A percentile compares a stretch with the other conserved stretches of the same genome.
phyloP scores from a whole-genome alignment of 2,888 invertebrate species.

The Fragum fragum region DNA sequence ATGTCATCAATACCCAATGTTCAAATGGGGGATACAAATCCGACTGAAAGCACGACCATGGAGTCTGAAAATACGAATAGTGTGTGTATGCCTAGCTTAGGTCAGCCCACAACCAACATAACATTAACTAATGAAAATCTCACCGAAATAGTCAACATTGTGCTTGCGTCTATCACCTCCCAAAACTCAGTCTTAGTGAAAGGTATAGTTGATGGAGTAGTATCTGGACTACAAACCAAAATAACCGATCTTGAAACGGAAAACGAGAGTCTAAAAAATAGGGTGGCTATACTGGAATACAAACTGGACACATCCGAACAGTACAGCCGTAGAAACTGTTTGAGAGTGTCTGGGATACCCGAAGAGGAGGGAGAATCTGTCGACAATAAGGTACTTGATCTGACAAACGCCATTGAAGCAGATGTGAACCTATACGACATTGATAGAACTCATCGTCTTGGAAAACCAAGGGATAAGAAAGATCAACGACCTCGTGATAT shows the following conservation, averaged over 20 bases:
- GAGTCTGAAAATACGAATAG: not conserved
- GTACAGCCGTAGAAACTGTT: constrained; percentile 5
- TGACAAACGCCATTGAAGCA: constrained; percentile 1
- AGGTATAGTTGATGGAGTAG: constrained; percentile 1
- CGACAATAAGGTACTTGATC: not conserved
- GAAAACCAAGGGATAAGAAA: not conserved
- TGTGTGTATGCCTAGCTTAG: not conserved
- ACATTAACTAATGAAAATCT: not conserved
- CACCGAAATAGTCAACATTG: not conserved
- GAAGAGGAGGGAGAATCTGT: not conserved
- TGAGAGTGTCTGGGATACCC: not conserved
- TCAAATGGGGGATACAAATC: not conserved
- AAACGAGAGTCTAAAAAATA: not conserved
- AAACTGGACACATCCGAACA: not conserved
- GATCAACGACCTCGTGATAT: not conserved
- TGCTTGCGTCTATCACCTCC: not conserved
- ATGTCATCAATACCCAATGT: not conserved
- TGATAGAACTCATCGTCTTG: not conserved
- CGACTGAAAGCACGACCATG: not conserved
- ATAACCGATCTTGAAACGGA: not conserved
- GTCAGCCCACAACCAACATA: not conserved
- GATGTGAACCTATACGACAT: not conserved
- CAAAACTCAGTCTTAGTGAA: not conserved
- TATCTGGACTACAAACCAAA: not conserved
- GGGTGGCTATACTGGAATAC: not conserved